Base-by-base conservation (phyloP, 2,113 vertebrate species). In the Embiotoca jacksoni region DNA sequence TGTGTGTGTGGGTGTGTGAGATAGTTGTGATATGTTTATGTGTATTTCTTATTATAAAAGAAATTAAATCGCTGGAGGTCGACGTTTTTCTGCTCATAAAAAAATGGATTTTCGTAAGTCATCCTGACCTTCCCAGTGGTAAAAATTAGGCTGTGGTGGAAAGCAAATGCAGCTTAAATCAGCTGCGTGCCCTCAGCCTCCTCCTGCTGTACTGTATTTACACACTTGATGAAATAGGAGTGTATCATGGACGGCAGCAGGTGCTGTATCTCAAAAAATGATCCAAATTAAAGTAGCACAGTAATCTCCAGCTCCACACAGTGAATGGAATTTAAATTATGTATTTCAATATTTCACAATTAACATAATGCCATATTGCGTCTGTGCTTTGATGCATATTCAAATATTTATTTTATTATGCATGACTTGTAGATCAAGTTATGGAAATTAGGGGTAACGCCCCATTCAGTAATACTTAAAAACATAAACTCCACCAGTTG, bases 401-500 rank as follows among this genome's bases (percentile, higher is more conserved):
- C 81, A 85, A 73, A 91, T 87, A 15, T 14, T 75, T 32, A 36
- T 88, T 75, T 76, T 81, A 80, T 75, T 70, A 84, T 79, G 75
- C 49, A 14, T 82, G 72, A 85, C 82, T 85, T 84, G 58, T 77
- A 78, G 85, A 87, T 89, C 85, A 87, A 81, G 75, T 83, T 78
- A 83, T 82, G 79, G 77, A 87, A 85, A 91, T 85, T 15, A 82
- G 31, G 33, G 84, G 54, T 79, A 76, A 81, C 77, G 59, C 74
- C 83, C 76, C 77, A n/a, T 64, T 84, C 76, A 60, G 70, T 81
- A 53, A 84, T 65, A 63, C 70, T 80, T 88, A 56, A 82, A 52
- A 60, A 59, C 74, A 85, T 61, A 54, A 63, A 61, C 56, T 49
- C 52, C 56, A 56, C 57, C 83, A 75, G 80, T 86, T 82, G 78